These are phyloP conservation scores for Saxidomus purpurata DNA, from an alignment of 1,140 invertebrate genomes.

Conservation along the genomic window DNA sequence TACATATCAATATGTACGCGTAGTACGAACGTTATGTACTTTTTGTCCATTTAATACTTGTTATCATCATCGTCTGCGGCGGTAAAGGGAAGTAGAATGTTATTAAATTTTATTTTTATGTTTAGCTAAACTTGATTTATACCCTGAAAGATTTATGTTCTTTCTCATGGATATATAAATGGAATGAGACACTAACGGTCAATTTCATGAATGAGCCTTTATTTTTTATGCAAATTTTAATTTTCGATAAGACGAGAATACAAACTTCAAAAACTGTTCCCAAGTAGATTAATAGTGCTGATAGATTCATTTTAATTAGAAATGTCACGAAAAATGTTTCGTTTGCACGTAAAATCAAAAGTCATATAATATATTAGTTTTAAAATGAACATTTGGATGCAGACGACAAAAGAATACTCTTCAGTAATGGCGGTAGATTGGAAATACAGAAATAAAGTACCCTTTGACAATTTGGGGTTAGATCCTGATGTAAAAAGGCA, in stretches of 20 bases:
- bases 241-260: neutral
- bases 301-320: neutral
- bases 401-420: neutral
- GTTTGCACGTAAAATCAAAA: conserved; percentile 5
- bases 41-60: no score
- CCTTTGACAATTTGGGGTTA: neutral
- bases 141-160: neutral
- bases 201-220: neutral
- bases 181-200: neutral
- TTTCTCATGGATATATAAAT: neutral
- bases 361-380: conserved; percentile 3
- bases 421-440: no score
- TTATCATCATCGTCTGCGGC: neutral
- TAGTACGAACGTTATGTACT: no score
- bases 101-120: conserved; percentile 18
- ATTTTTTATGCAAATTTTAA: conserved; percentile 10
- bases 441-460: neutral
- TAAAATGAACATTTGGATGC: neutral
- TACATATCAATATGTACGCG: no score
- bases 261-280: conserved; percentile 15
- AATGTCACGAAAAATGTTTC: conserved; percentile 27
- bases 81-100: neutral
- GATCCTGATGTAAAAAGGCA: neutral
- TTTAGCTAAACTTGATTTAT: conserved; percentile 14
- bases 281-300: conserved; percentile 15